Base-by-base conservation (phyloP, 2,888 invertebrate species). In the Drosophila suboccidentalis region DNA sequence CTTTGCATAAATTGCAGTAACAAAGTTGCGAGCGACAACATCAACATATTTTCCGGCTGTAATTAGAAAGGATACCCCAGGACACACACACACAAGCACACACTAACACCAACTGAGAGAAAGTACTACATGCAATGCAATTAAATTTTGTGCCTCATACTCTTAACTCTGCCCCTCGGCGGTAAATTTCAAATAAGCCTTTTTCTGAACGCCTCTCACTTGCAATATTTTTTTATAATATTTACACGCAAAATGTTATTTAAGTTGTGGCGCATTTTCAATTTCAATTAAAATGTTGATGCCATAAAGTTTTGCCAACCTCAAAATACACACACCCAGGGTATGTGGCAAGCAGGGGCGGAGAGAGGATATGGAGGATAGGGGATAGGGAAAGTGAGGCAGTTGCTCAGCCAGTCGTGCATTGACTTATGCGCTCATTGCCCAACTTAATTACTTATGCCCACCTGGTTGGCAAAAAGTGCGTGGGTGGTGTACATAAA, bases 261-360 rank as follows among this genome's bases (percentile, higher is more conserved):
- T 81, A 84, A 85, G 82, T 86, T 87, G 84, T 41, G 85, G 84
- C 59, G 66, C 74, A 77, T 82, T 84, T 85, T 84, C 87, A 84
- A 84, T 87, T 87, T 86, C 80, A 86, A 85, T 85, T 87, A 87
- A 80, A 86, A 84, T 71, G 72, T 67, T 75, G 73, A 61, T 65
- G 66, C 64, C 67, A 76, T 77, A 64, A 83, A 85, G 49, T 80
- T 70, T 50, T 50, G 29, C 59, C 61, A 61, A 50, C 47, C 50
- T 47, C 51, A 51, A 32, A 44, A 59, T 51, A 43, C 58, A 53
- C 38, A 64, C 41, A 34, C 62, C 49, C 49, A 41, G 29, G 29
- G 2, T 29, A 29, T 29, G 8, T 47, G 29, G n/a, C n/a, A 10
- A 15, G 32, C 34, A 1, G 8, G 29, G 9, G 4, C 4, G 36